Conservation (phyloP, 2,888 invertebrate species). For the Cremastinae sp. region DNA sequence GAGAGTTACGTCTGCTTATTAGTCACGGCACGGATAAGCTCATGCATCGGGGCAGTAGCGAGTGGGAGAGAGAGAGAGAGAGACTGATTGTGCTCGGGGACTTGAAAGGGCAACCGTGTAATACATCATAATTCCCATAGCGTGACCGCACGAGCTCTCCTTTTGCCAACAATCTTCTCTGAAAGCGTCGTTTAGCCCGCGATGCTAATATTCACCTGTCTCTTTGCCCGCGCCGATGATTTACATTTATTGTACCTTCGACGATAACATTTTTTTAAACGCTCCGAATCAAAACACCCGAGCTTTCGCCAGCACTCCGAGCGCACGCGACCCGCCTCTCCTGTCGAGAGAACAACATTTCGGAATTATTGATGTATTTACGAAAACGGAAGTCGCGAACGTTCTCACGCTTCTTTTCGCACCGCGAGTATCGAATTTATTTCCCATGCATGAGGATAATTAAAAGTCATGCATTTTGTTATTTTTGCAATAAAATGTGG, state of each 20-base stretch:
- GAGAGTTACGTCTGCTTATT: constrained; percentile 69
- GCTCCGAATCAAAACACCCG: constrained; percentile 9
- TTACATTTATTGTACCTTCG: too few species aligned
- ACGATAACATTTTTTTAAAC: constrained; percentile 19
- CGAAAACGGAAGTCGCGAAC: constrained; percentile 52
- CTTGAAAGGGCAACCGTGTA: constrained; percentile 75
- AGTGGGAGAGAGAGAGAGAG: too few species aligned
- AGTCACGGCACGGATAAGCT: constrained; percentile 71
- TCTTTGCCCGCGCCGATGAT: background rate
- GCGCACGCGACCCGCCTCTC: constrained; percentile 51
- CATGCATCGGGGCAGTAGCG: constrained; percentile 50
- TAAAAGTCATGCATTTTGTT: too few species aligned
- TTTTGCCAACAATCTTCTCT: constrained; percentile 59
- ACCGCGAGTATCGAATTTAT: background rate
- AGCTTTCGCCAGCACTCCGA: constrained; percentile 25
- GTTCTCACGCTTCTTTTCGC: constrained; percentile 44
- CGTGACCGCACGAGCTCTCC: constrained; percentile 71
- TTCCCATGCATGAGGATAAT: background rate
- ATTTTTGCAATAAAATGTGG: too few species aligned
- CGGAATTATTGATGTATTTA: constrained; percentile 47
- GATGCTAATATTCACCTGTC: constrained; percentile 44
- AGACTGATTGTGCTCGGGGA: constrained; percentile 43
- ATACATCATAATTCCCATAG: constrained; percentile 78
- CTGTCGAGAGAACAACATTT: constrained; percentile 12
- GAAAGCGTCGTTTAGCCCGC: constrained; percentile 31